Conservation (phyloP, 2,888 invertebrate species). For the Nudaria mundana region DNA sequence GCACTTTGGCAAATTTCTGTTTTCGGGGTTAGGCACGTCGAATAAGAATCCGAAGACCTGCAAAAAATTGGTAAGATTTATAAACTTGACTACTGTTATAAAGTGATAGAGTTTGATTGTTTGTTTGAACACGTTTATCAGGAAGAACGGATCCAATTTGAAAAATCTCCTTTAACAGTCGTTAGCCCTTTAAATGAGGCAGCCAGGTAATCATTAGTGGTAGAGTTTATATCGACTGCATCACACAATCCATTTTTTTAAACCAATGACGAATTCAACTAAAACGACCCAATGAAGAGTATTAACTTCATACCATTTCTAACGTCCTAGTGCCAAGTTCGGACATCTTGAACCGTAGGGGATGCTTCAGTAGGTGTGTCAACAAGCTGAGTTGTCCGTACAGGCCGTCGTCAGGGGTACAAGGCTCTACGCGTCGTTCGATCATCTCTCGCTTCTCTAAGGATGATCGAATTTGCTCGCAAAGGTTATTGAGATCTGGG, state of each 20-base stretch:
- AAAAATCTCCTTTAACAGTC: too few relatives aligned
- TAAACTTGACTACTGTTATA: background rate
- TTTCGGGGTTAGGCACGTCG: conserved; percentile 92
- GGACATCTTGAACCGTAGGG: conserved; percentile 91
- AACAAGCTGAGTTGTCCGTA: conserved; percentile 93
- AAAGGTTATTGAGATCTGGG: conserved; percentile 85
- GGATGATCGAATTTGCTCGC: conserved; percentile 87
- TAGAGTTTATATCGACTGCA: too few relatives aligned
- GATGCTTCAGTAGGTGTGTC: conserved; percentile 94
- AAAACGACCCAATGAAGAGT: background rate
- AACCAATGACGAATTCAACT: background rate
- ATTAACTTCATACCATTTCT: conserved; percentile 68
- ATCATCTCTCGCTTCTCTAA: conserved; percentile 89
- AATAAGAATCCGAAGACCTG: conserved; percentile 93
- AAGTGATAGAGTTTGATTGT: too few relatives aligned
- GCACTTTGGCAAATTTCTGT: conserved; percentile 94
- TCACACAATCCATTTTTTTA: too few relatives aligned
- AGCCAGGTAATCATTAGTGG: too few relatives aligned
- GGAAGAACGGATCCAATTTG: too few relatives aligned
- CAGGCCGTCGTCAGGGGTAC: conserved; percentile 93
- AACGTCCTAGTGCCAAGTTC: conserved; percentile 86
- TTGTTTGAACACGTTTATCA: too few relatives aligned
- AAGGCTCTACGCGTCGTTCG: conserved; percentile 89
- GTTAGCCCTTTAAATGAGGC: too few relatives aligned
- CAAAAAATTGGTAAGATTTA: background rate